These are phyloP conservation scores for Protobothrops mucrosquamatus DNA, from an alignment of 2,113 vertebrate species.

Conservation along the genomic window DNA sequence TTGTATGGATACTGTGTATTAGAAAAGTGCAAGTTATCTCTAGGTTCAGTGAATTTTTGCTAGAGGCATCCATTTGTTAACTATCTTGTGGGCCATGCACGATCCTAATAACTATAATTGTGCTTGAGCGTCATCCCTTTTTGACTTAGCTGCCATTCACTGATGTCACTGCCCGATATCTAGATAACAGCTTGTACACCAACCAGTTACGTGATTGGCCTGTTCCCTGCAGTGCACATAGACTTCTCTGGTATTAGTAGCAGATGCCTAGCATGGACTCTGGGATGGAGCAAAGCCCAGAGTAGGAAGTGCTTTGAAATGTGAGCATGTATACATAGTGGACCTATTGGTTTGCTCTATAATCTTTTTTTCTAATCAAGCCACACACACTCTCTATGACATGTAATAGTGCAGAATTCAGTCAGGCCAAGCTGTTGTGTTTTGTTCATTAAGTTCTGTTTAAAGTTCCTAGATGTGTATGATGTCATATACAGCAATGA, in stretches of 20 bases:
- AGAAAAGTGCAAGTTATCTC: not conserved
- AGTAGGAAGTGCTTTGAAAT: not conserved
- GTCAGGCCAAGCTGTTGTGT: not conserved
- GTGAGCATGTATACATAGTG: not conserved
- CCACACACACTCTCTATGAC: not conserved
- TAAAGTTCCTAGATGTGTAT: not conserved
- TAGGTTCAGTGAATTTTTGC: not conserved
- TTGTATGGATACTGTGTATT: not conserved
- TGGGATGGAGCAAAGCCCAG: not conserved
- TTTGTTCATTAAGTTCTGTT: not conserved
- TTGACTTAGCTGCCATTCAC: not conserved
- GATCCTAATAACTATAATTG: slow-evolving; percentile 6
- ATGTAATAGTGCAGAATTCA: not conserved
- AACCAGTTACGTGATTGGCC: not conserved
- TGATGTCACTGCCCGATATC: too few relatives aligned
- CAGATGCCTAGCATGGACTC: not conserved
- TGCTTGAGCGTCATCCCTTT: not conserved
- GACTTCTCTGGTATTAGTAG: not conserved
- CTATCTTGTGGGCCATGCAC: accelerated
- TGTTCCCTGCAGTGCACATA: not conserved
- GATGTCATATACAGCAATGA: not conserved
- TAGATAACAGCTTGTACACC: not conserved
- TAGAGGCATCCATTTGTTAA: not conserved
- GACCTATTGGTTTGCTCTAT: not conserved
- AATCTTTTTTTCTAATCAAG: not conserved